Percentiles rank a stretch among this genome's conserved stretches.
phyloP scores from a whole-genome alignment of 2,797 vertebrate species.

The Leptodactylus fallax region DNA sequence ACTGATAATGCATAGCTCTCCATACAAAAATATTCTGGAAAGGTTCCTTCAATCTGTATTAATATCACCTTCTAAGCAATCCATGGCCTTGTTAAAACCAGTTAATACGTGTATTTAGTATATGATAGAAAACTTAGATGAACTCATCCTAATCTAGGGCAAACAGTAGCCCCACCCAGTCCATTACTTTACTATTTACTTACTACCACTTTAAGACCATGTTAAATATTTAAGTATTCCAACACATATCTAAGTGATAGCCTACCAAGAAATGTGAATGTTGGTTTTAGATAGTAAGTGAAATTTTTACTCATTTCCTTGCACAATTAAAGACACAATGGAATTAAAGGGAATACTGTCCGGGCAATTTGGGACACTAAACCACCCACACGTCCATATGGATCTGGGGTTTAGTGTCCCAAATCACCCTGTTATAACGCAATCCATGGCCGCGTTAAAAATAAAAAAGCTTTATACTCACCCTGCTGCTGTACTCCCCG shows the following conservation, averaged over 20 bases:
- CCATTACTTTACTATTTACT: conserved; percentile 57
- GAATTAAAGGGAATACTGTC: too few relatives aligned
- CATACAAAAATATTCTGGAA: neutral
- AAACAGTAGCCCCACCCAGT: conserved; percentile 50
- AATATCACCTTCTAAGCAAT: neutral
- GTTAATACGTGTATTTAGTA: conserved; percentile 20
- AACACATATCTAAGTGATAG: conserved; percentile 27
- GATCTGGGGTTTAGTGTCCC: too few relatives aligned
- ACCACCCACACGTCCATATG: too few relatives aligned
- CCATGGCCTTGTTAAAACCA: conserved; percentile 2
- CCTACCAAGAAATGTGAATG: conserved; percentile 8
- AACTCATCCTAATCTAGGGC: conserved; percentile 53
- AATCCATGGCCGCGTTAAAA: too few relatives aligned
- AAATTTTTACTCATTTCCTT: neutral
- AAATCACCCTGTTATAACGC: too few relatives aligned
- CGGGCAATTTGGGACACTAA: too few relatives aligned
- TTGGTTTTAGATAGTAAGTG: conserved; percentile 33
- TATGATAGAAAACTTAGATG: conserved; percentile 24
- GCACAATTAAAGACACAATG: neutral
- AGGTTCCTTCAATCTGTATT: neutral
- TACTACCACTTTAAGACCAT: conserved; percentile 58
- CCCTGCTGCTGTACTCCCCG: too few relatives aligned
- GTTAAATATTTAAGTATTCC: conserved; percentile 51
- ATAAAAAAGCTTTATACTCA: too few relatives aligned
- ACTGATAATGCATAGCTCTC: neutral